Evolutionary conservation across 2,113 vertebrate species (phyloP), one percentile per base, ranked within the genome.

Genomic region (Argyrosomus japonicus): DNA sequence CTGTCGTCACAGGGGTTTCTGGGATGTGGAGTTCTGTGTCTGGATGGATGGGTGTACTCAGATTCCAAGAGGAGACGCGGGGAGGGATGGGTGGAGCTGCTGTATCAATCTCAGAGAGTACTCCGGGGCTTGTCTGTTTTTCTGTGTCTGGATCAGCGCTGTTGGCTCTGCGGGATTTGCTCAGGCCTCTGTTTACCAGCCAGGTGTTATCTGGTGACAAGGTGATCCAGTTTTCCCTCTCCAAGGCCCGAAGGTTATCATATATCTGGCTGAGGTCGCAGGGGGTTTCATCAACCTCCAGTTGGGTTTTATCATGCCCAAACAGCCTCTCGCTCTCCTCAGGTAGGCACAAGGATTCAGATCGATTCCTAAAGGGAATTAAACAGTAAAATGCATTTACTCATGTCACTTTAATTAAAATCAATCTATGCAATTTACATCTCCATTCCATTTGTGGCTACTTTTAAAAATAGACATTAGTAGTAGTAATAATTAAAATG

Each of bases 11-110:
- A 36, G 87, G 92, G 85, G 92, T 78, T 77, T 96, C 95, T 87
- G 94, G 92, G 53, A 93, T 36, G 61, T 91, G 72, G 27, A 88
- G 89, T 75, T 96, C 95, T 76, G 92, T 65, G 62, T 96, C 95
- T 11, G 81, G 80, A 5, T 83, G 83, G 53, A 91, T 89, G 62
- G 94, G 91, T 62, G 85, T 92, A 69, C 94, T 94, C 71, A 97
- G 88, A 84, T 96, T 96, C 87, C 97, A 95, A 92, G 98, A 99
- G 62, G 97, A 97, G 87, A 95, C 95, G 72, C 97, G 96, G 68
- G 97, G 96, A 88, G 96, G 97, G 80, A 97, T 82, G 45, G 97
- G 96, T 40, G 97, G 97, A 47, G 93, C 94, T 79, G 92, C 89
- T 62, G 87, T 87, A 81, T 88, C 95, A 72, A 91, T 93, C 61